Percentiles rank a stretch among this genome's conserved stretches.
phyloP scores from a whole-genome alignment of 2,888 invertebrate species.

The Metalampra italica region DNA sequence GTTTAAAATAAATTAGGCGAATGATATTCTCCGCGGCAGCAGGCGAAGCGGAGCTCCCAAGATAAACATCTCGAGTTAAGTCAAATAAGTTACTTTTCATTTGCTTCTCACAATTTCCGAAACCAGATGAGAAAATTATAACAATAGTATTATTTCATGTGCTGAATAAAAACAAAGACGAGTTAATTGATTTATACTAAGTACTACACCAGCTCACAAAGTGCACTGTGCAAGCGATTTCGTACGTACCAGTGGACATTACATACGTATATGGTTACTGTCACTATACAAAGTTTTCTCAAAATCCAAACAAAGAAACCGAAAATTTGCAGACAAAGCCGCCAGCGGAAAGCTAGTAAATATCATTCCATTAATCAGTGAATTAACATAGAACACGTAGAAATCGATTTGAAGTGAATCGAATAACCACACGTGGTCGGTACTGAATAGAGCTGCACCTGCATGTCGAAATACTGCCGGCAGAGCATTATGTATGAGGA shows the following conservation, averaged over 20 bases:
- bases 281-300: too few relatives aligned
- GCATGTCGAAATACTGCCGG: conserved; percentile 24
- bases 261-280: too few relatives aligned
- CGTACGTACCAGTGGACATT: too few relatives aligned
- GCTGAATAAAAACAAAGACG: neutral
- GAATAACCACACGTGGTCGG: conserved; percentile 19
- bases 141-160: neutral
- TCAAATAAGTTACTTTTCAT: neutral
- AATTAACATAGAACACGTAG: conserved; percentile 15
- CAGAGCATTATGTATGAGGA: conserved; percentile 41
- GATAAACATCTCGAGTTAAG: neutral
- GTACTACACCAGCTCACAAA: too few relatives aligned
- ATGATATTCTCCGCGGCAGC: neutral
- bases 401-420: conserved; percentile 17
- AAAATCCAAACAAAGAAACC: too few relatives aligned
- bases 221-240: neutral
- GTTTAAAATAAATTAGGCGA: neutral
- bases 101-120: neutral
- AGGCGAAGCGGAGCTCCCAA: neutral
- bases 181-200: neutral
- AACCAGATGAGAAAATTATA: neutral
- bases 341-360: neutral
- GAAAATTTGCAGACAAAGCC: neutral
- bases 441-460: conserved; percentile 31
- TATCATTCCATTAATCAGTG: neutral